Evolutionary conservation across 2,888 invertebrate genomes (phyloP).

Genomic region (Ferdinandea cuprea): DNA sequence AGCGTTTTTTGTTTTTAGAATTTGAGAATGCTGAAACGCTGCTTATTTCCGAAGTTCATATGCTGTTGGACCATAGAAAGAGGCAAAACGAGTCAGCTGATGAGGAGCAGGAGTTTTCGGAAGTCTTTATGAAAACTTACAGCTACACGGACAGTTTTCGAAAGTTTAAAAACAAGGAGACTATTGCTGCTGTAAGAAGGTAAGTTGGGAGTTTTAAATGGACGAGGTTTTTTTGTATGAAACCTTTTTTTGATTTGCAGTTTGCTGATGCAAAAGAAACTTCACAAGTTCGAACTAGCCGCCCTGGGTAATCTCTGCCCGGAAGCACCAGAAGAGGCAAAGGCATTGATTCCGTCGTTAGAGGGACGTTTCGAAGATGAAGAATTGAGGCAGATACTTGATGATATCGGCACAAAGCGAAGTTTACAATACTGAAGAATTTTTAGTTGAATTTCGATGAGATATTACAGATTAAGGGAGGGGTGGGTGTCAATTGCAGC

Average conservation of each 20-base stretch:
- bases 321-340: slow-evolving; percentile 99
- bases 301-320: slow-evolving; percentile 99
- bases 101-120: slow-evolving; percentile 98
- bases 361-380: slow-evolving; percentile 99
- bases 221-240: neutral
- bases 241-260: slow-evolving; percentile 84
- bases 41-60: slow-evolving; percentile 97
- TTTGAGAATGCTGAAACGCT: slow-evolving; percentile 99
- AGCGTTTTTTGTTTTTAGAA: slow-evolving; percentile 85
- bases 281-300: slow-evolving; percentile 99
- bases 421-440: slow-evolving; percentile 94
- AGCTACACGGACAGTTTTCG: slow-evolving; percentile 98
- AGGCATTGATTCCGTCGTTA: slow-evolving; percentile 97
- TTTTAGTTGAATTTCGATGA: neutral
- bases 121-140: slow-evolving; percentile 98
- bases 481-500: too few species aligned
- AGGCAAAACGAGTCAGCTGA: slow-evolving; percentile 99
- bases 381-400: slow-evolving; percentile 96
- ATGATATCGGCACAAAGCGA: slow-evolving; percentile 98
- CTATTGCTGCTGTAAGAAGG: slow-evolving; percentile 97
- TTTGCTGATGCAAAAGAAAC: slow-evolving; percentile 94
- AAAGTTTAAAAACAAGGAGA: slow-evolving; percentile 99
- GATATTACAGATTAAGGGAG: neutral
- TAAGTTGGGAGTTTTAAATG: slow-evolving; percentile 81
- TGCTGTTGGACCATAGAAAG: slow-evolving; percentile 98